phyloP scores from a whole-genome alignment of 2,797 vertebrate genomes.

The Poeciliopsis gracilis region DNA sequence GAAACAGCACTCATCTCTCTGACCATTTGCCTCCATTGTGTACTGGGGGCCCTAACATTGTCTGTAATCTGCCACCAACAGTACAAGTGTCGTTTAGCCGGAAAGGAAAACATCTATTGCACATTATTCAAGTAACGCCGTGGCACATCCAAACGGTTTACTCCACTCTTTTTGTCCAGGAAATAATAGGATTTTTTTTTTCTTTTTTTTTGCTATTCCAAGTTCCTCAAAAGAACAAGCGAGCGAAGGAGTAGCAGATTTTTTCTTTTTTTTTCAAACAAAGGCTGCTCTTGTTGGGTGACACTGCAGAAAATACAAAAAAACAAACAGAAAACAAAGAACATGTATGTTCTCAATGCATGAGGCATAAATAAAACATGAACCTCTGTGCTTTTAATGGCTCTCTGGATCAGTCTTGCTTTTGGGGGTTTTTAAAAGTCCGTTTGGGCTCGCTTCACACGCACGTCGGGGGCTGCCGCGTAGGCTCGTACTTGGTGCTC shows the following conservation, averaged over 20 bases:
- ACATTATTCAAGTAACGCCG: conserved; percentile 85
- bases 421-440: conserved; percentile 61
- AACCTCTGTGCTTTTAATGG: conserved; percentile 59
- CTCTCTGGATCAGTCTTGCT: conserved; percentile 58
- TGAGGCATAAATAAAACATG: conserved; percentile 79
- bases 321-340: conserved; percentile 30
- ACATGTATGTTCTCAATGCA: conserved; percentile 58
- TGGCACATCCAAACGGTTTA: conserved; percentile 71
- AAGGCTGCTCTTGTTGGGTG: conserved; percentile 66
- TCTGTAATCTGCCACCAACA: conserved; percentile 84
- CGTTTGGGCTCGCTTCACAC: conserved; percentile 78
- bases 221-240: conserved; percentile 67
- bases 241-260: conserved; percentile 62
- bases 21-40: conserved; percentile 87
- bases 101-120: conserved; percentile 89
- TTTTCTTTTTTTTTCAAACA: conserved; percentile 40
- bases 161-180: conserved; percentile 67
- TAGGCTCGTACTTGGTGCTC: conserved; percentile 88
- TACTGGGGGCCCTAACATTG: conserved; percentile 82
- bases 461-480: conserved; percentile 88
- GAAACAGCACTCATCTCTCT: conserved; percentile 84
- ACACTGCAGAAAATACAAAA: conserved; percentile 60
- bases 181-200: conserved; percentile 49
- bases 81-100: conserved; percentile 87
- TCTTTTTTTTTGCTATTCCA: conserved; percentile 23